Conservation (phyloP, 2,797 vertebrate genomes). For the Anguilla pacifica region DNA sequence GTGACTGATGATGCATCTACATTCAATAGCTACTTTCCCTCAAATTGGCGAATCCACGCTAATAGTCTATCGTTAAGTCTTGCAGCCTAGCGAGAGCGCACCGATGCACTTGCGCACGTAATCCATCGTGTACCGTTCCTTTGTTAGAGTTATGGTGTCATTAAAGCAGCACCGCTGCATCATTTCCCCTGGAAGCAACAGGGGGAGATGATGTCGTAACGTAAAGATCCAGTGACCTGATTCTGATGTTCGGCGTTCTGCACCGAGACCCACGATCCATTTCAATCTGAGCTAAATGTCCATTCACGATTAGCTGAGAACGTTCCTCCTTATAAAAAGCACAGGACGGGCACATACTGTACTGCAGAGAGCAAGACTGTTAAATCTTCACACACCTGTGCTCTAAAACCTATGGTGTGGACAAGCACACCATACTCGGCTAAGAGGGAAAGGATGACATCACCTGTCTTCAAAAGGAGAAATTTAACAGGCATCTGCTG, state of each 20-base stretch:
- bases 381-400: conserved; percentile 34
- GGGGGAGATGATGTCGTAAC: neutral
- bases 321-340: conserved; percentile 46
- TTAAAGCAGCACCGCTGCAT: neutral
- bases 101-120: neutral
- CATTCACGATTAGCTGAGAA: neutral
- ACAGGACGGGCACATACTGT: conserved; percentile 47
- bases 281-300: conserved; percentile 36
- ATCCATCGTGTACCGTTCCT: neutral
- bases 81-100: neutral
- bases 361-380: neutral
- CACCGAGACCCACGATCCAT: conserved; percentile 25
- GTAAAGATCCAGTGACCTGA: neutral
- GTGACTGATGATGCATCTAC: neutral
- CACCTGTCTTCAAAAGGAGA: conserved; percentile 57
- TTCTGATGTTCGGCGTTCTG: conserved; percentile 30
- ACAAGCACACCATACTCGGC: conserved; percentile 51
- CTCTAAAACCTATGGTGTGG: conserved; percentile 27
- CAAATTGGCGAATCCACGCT: neutral
- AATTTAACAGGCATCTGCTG: conserved; percentile 56
- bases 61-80: neutral
- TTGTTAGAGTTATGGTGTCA: neutral
- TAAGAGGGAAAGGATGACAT: conserved; percentile 59
- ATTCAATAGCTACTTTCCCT: neutral
- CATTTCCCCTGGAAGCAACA: too few relatives aligned